Base-by-base conservation (phyloP, 1,140 invertebrate genomes). In the Carcinoscorpius rotundicauda region DNA sequence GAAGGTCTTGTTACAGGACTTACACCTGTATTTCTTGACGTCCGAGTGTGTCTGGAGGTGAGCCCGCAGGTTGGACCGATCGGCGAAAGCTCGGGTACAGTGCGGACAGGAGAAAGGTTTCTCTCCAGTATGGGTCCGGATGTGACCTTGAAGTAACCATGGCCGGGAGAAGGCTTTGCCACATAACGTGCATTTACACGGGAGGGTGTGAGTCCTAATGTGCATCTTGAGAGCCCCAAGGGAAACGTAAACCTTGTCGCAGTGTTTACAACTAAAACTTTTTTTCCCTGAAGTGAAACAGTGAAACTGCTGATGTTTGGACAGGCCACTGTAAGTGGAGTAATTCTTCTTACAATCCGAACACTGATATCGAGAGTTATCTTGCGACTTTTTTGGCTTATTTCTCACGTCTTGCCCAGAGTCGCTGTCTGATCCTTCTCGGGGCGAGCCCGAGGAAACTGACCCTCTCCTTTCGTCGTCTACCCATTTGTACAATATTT, bases 151-250 rank as follows among this genome's bases (percentile, higher is more conserved):
- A 3, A 98, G 83, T 50, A 98, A 78, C 95, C 95, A 98, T 0
- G 95, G 95, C 50, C 95, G 81, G 3, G 92, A 96, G 80, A 98
- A 98, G 0, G 94, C 93, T 76, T 98, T 98, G 3, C 94, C 94
- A 75, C 96, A 98, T 29, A 97, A 79, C 66, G 89, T 86, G 76
- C 96, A 99, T 78, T 97, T 97, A 82, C 95, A 98, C 0, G 96
- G 96, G 66, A 98, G 78, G 1, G 96, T 99, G 77, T 98, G 96
- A 3, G 95, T 99, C 56, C 95, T 83, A 69, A 98, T 97, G 80
- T 98, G 96, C 95, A 99, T 98, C 77, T 98, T 98, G 0, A 98
- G 81, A 0, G 95, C 96, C 5, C 95, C 95, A 61, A 97, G 77
- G 0, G 91, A 94, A 0, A 92, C 87, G 79, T 98, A 98, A 1